A percentile compares a stretch with the other conserved stretches of the same genome.
phyloP scores from a whole-genome alignment of 1,140 invertebrate species.

The Mycetomoellerius zeteki region DNA sequence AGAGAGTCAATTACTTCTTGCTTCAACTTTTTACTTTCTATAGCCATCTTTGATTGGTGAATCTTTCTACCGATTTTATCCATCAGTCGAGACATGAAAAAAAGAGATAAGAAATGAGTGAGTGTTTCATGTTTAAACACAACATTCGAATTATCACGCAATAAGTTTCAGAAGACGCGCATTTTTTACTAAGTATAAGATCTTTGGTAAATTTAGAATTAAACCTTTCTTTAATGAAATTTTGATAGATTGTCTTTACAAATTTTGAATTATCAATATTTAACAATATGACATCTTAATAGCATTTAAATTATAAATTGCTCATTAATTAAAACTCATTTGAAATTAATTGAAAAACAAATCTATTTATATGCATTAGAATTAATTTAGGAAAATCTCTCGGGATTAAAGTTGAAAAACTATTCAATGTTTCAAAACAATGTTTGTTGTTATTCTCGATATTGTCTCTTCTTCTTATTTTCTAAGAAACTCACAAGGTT shows the following conservation, averaged over 20 bases:
- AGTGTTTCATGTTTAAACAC: not conserved
- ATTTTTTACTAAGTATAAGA: not conserved
- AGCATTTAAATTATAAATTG: not conserved
- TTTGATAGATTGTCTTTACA: not conserved
- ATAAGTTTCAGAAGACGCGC: not conserved
- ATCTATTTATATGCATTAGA: not conserved
- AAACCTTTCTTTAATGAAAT: not conserved
- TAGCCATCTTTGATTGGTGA: not conserved
- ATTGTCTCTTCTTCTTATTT: not conserved
- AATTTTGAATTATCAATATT: not conserved
- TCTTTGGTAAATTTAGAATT: not conserved
- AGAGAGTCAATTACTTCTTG: not conserved
- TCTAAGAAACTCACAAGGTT: not conserved
- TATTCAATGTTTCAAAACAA: not conserved
- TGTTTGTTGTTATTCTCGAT: not conserved
- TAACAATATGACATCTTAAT: constrained; percentile 1
- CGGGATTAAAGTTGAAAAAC: not conserved
- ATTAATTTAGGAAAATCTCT: not conserved
- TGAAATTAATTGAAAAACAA: not conserved
- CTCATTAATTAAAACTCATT: not conserved
- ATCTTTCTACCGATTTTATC: not conserved
- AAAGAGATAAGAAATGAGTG: constrained; percentile 9
- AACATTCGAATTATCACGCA: not conserved
- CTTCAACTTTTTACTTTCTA: constrained; percentile 1
- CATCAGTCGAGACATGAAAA: constrained; percentile 10